These are phyloP conservation scores for Minunthozetes semirufus DNA, from an alignment of 2,888 invertebrate genomes.

Conservation along the genomic window DNA sequence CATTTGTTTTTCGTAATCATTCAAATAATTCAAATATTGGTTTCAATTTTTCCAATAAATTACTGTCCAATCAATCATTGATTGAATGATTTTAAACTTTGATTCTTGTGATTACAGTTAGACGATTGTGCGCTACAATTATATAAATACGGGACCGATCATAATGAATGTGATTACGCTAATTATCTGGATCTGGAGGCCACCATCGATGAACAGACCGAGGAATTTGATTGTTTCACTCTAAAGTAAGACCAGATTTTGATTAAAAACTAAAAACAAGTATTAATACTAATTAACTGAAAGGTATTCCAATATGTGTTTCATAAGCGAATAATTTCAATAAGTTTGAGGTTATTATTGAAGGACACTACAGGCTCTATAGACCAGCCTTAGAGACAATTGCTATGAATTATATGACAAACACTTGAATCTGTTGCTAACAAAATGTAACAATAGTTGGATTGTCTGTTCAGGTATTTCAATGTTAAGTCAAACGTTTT, in stretches of 20 bases:
- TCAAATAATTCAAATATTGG: background rate
- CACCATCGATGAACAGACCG: constrained; percentile 90
- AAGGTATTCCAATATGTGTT: background rate
- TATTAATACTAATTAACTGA: too few species aligned
- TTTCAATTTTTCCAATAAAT: background rate
- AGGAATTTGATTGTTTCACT: constrained; percentile 92
- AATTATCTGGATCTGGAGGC: constrained; percentile 95
- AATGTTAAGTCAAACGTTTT: background rate
- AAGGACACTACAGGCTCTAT: background rate
- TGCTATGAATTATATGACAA: background rate
- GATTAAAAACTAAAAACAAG: too few species aligned
- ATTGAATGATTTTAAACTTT: constrained; percentile 38
- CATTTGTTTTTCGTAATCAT: background rate
- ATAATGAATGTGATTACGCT: constrained; percentile 75
- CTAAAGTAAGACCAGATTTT: constrained; percentile 45
- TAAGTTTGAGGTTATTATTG: background rate
- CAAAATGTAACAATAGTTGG: background rate
- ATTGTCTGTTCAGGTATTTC: background rate
- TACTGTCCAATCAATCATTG: constrained; percentile 35
- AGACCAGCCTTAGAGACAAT: background rate
- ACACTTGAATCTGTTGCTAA: background rate
- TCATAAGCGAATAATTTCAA: background rate
- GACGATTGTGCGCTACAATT: constrained; percentile 96
- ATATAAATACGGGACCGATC: constrained; percentile 61
- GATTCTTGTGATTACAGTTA: constrained; percentile 66